Percentiles rank a stretch among this genome's conserved stretches.
Conservation (phyloP, 2,113 vertebrate genomes). For the Pedetes capensis region DNA sequence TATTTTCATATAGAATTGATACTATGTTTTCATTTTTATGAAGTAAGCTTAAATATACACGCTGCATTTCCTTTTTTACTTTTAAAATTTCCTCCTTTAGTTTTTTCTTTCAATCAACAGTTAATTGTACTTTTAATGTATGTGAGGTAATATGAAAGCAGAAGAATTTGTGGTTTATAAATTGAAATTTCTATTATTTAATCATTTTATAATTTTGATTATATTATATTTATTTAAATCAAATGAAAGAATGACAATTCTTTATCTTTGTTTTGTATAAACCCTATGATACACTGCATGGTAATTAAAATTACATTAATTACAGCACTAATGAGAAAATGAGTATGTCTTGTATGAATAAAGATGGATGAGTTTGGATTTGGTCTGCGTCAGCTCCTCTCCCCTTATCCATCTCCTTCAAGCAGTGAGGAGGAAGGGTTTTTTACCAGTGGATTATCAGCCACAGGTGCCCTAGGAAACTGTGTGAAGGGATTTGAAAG, state of each 20-base stretch:
- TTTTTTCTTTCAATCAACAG: neutral
- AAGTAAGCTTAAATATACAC: neutral
- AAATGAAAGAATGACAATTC: neutral
- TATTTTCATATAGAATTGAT: neutral
- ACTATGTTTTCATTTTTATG: neutral
- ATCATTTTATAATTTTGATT: neutral
- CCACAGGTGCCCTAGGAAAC: neutral
- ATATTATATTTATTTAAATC: neutral
- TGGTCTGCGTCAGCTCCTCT: neutral
- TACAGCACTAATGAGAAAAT: neutral
- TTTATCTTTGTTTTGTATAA: neutral
- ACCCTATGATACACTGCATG: neutral
- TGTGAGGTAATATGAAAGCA: neutral
- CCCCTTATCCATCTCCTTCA: slow-evolving; percentile 5
- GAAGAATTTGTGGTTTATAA: neutral
- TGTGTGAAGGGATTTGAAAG: neutral
- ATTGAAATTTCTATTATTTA: neutral
- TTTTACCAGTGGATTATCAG: neutral
- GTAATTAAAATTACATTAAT: slow-evolving; percentile 18
- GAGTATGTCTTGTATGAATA: neutral
- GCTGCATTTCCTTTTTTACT: neutral
- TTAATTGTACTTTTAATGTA: rapidly evolving
- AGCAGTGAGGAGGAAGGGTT: neutral
- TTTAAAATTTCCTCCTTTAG: neutral
- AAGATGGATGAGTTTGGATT: slow-evolving; percentile 19